phyloP scores from a whole-genome alignment of 2,888 invertebrate genomes.

The Acronicta leporina region DNA sequence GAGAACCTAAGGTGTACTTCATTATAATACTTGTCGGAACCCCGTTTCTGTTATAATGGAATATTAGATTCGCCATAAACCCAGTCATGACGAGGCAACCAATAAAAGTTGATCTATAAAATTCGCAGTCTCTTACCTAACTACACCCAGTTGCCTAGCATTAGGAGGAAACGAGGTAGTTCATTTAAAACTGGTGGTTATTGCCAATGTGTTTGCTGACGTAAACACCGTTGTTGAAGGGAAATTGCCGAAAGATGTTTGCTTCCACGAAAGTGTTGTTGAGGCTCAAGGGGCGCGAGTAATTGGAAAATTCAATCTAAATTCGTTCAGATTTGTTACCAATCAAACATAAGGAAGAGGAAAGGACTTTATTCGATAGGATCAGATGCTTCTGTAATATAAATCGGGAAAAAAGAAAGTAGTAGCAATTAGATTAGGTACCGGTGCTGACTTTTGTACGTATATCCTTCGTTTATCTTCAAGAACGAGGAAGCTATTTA shows the following conservation, averaged over 20 bases:
- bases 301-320: slow-evolving; percentile 76
- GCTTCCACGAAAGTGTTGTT: slow-evolving; percentile 67
- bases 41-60: slow-evolving; percentile 79
- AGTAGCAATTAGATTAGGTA: slow-evolving; percentile 49
- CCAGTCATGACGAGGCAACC: slow-evolving; percentile 67
- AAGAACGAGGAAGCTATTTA: slow-evolving; percentile 21
- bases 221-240: slow-evolving; percentile 71
- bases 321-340: slow-evolving; percentile 64
- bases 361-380: slow-evolving; percentile 42
- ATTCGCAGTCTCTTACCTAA: slow-evolving; percentile 48
- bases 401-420: slow-evolving; percentile 31
- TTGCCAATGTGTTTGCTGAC: slow-evolving; percentile 71
- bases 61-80: slow-evolving; percentile 84
- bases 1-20: slow-evolving; percentile 69
- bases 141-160: slow-evolving; percentile 29
- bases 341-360: slow-evolving; percentile 37
- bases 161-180: slow-evolving; percentile 49
- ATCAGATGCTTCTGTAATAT: slow-evolving; percentile 40
- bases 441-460: slow-evolving; percentile 14
- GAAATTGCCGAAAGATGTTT: slow-evolving; percentile 78
- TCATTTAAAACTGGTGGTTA: slow-evolving; percentile 62
- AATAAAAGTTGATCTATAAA: slow-evolving; percentile 74
- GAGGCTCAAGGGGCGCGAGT: slow-evolving; percentile 61
- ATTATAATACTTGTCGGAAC: slow-evolving; percentile 74
- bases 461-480: slow-evolving; percentile 10